phyloP scores from a whole-genome alignment of 2,888 invertebrate species.

The Spodoptera littoralis region DNA sequence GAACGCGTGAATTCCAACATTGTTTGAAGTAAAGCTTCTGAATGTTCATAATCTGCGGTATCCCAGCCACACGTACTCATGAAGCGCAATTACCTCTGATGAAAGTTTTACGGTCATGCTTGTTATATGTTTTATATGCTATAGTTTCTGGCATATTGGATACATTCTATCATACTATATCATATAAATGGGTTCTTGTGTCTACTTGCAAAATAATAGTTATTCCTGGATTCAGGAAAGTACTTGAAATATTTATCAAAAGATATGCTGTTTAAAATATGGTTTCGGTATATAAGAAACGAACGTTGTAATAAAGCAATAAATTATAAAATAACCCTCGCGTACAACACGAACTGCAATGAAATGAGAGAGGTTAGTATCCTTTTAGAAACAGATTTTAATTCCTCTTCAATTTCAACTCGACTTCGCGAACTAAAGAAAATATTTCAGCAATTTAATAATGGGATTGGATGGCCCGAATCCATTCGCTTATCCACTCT shows the following conservation, averaged over 20 bases:
- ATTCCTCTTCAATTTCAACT: conserved; percentile 27
- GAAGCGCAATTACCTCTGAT: conserved; percentile 61
- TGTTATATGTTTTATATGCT: conserved; percentile 38
- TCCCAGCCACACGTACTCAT: conserved; percentile 35
- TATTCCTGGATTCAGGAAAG: no score
- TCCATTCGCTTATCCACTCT: conserved; percentile 54
- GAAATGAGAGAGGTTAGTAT: conserved; percentile 2
- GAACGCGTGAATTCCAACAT: not conserved
- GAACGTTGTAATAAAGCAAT: not conserved
- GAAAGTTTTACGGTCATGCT: conserved; percentile 61
- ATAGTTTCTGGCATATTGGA: conserved; percentile 29
- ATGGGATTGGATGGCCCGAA: conserved; percentile 46
- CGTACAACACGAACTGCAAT: conserved; percentile 3
- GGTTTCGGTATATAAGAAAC: no score
- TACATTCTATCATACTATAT: conserved; percentile 11
- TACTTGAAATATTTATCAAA: no score
- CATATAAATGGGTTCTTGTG: no score
- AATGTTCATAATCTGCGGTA: conserved; percentile 10
- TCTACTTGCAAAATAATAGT: no score
- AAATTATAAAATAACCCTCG: not conserved
- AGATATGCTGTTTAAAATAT: no score
- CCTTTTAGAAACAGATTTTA: conserved; percentile 23
- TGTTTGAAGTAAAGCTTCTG: conserved; percentile 30
- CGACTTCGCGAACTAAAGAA: conserved; percentile 19
- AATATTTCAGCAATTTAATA: conserved; percentile 45